Evolutionary conservation across 1,140 invertebrate species (phyloP).

Genomic region (Oncopeltus fasciatus): DNA sequence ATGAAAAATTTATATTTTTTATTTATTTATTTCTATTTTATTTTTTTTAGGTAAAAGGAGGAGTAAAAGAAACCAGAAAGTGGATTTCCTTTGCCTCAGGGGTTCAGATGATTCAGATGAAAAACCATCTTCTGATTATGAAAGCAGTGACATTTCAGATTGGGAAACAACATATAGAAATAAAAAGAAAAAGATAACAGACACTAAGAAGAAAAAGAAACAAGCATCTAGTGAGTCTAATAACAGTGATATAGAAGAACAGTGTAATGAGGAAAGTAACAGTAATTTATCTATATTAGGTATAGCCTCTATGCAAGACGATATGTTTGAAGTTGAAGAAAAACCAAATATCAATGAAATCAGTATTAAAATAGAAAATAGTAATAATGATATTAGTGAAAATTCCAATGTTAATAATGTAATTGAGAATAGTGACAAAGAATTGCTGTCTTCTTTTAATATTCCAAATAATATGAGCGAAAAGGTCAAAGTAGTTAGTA

Average conservation of each 20-base stretch:
- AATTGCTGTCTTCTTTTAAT: too few species aligned
- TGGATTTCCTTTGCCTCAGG: neutral
- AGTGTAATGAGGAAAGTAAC: neutral
- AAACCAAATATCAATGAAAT: neutral
- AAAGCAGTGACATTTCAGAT: constrained; percentile 9
- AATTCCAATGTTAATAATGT: too few species aligned
- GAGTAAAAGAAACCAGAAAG: neutral
- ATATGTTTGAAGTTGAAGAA: too few species aligned
- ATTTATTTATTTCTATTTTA: neutral
- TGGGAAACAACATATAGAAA: constrained; percentile 12
- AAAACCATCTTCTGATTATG: neutral
- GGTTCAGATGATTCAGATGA: neutral
- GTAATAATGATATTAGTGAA: too few species aligned
- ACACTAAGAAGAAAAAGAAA: neutral
- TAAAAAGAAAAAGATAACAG: constrained; percentile 4
- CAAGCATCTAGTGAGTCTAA: neutral
- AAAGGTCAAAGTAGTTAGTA: too few species aligned
- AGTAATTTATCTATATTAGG: neutral
- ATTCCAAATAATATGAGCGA: too few species aligned
- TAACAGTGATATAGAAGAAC: neutral
- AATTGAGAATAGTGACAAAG: too few species aligned
- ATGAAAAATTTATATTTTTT: neutral
- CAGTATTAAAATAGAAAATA: neutral
- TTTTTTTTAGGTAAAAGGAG: neutral
- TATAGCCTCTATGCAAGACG: too few species aligned